Evolutionary conservation across 2,113 vertebrate species (phyloP).

Genomic region (Puntigrus tetrazona): DNA sequence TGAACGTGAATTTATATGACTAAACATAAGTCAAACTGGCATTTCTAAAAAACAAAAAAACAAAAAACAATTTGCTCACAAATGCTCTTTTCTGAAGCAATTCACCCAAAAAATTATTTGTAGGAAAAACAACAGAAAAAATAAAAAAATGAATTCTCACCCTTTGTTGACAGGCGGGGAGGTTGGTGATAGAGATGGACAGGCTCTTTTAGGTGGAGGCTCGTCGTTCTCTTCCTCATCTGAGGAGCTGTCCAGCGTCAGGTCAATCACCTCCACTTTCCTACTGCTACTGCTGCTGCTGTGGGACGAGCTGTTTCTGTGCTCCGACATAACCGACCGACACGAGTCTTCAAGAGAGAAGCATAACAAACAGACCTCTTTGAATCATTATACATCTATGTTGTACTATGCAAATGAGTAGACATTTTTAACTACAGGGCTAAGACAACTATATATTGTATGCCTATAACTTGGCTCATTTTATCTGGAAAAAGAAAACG

Average conservation of each 20-base stretch:
- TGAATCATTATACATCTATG: background rate
- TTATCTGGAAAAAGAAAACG: too few relatives aligned
- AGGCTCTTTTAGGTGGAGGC: constrained; percentile 87
- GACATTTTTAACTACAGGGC: too few relatives aligned
- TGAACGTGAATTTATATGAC: background rate
- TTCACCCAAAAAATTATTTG: background rate
- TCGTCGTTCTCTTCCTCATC: constrained; percentile 93
- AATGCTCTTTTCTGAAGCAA: background rate
- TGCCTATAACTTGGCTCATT: too few relatives aligned
- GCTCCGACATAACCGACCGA: constrained; percentile 82
- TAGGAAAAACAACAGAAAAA: background rate
- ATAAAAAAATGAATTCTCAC: constrained; percentile 70
- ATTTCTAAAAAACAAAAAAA: background rate
- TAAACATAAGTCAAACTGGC: background rate
- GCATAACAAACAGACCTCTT: background rate
- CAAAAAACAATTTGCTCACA: too few relatives aligned
- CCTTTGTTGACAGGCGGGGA: constrained; percentile 88
- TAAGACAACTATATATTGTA: too few relatives aligned
- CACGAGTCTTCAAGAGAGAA: constrained; percentile 75
- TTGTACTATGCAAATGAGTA: background rate
- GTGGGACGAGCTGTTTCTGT: constrained; percentile 81
- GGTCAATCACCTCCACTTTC: constrained; percentile 95
- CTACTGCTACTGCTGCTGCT: constrained; percentile 68
- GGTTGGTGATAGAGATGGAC: constrained; percentile 89
- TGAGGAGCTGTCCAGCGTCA: constrained; percentile 96